Conservation (phyloP, 2,113 vertebrate species). For the Alces alces region DNA sequence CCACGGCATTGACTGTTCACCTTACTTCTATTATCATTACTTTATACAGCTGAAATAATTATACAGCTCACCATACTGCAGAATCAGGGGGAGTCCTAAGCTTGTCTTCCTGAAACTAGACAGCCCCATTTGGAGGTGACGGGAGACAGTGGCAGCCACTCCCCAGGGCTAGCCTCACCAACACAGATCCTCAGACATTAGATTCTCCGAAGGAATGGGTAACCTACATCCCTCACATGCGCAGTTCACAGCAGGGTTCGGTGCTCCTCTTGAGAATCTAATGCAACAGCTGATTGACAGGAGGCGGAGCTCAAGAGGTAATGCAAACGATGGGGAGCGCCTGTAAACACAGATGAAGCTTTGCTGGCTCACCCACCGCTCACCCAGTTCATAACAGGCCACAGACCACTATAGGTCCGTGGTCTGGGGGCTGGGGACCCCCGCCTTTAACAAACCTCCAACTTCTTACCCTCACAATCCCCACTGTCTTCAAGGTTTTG, state of each 20-base stretch:
- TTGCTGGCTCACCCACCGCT: neutral
- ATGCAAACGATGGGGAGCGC: rapidly evolving
- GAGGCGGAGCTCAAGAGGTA: neutral
- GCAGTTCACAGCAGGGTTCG: neutral
- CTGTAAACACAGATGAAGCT: neutral
- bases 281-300: neutral
- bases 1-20: rapidly evolving
- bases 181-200: neutral
- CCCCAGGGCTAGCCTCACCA: neutral
- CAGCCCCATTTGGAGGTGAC: neutral
- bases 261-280: neutral
- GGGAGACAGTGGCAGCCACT: neutral
- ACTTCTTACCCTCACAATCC: neutral
- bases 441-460: neutral
- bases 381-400: neutral
- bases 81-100: neutral
- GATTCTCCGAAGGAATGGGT: neutral
- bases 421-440: neutral
- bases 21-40: neutral
- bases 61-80: neutral
- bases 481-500: neutral
- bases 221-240: neutral
- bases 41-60: neutral
- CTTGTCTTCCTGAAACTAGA: neutral
- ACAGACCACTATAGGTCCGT: neutral